These are phyloP conservation scores for Acrocephalus scirpaceus DNA, from an alignment of 2,797 vertebrate genomes.

Conservation along the genomic window DNA sequence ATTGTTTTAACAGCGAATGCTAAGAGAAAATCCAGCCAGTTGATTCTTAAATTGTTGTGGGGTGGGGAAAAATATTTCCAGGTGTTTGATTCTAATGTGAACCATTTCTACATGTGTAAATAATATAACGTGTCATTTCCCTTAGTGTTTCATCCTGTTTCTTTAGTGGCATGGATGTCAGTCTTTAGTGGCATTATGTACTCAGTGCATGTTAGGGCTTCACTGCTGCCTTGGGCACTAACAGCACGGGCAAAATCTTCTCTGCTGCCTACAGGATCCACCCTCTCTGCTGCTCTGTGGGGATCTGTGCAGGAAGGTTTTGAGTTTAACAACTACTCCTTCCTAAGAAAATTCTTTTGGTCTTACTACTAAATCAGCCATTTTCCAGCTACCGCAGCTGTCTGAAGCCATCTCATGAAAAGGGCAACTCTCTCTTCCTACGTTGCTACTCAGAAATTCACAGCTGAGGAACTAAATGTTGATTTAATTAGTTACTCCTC, in stretches of 20 bases:
- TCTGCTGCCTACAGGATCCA: not conserved
- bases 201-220: not conserved
- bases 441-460: not conserved
- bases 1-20: not conserved
- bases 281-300: not conserved
- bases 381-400: not conserved
- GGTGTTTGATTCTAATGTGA: not conserved
- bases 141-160: not conserved
- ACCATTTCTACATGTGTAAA: not conserved
- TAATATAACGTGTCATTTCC: not conserved
- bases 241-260: not conserved
- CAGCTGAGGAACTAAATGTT: not conserved
- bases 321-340: not conserved
- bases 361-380: not conserved
- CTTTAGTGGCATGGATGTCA: not conserved
- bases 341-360: not conserved
- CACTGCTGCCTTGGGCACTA: rapidly evolving
- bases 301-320: not conserved
- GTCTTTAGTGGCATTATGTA: not conserved
- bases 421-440: not conserved
- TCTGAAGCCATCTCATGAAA: not conserved
- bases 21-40: not conserved
- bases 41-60: not conserved
- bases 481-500: not conserved
- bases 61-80: not conserved